phyloP scores from a whole-genome alignment of 2,113 vertebrate genomes.

The Oophaga pumilio region DNA sequence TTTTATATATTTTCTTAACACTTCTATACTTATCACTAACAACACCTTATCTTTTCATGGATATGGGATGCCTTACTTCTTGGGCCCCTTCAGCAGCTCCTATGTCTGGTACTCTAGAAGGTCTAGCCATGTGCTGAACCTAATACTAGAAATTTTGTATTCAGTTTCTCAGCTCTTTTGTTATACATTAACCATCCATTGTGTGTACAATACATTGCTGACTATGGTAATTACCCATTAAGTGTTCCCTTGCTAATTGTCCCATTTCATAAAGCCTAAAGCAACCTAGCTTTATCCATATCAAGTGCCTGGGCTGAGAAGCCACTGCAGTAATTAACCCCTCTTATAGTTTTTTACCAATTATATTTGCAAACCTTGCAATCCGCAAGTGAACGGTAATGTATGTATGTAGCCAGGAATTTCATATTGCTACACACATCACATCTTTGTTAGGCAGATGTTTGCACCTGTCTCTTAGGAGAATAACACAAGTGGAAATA shows the following conservation, averaged over 20 bases:
- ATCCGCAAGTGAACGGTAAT: slow-evolving; percentile 57
- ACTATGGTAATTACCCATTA: background rate
- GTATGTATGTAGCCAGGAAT: slow-evolving; percentile 62
- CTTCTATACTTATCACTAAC: too few relatives aligned
- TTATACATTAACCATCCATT: background rate
- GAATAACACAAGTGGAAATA: slow-evolving; percentile 14
- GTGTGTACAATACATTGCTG: background rate
- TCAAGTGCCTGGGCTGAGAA: background rate
- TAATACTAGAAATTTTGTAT: background rate
- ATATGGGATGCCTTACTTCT: too few relatives aligned
- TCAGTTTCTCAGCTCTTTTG: background rate
- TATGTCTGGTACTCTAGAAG: too few relatives aligned
- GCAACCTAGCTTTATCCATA: slow-evolving; percentile 21
- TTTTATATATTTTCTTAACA: too few relatives aligned
- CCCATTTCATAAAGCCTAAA: slow-evolving; percentile 38
- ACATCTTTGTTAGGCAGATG: slow-evolving; percentile 72
- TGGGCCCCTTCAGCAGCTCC: too few relatives aligned
- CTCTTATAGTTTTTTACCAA: slow-evolving; percentile 56
- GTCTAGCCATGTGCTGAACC: too few relatives aligned
- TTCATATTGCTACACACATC: slow-evolving; percentile 64
- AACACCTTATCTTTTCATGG: too few relatives aligned
- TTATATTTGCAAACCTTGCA: slow-evolving; percentile 62
- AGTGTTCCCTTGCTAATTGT: background rate
- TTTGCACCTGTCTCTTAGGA: slow-evolving; percentile 60
- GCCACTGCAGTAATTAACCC: slow-evolving; percentile 61